These are phyloP conservation scores for Clarias platycephalus DNA, from an alignment of 2,797 vertebrate species.

Conservation along the genomic window DNA sequence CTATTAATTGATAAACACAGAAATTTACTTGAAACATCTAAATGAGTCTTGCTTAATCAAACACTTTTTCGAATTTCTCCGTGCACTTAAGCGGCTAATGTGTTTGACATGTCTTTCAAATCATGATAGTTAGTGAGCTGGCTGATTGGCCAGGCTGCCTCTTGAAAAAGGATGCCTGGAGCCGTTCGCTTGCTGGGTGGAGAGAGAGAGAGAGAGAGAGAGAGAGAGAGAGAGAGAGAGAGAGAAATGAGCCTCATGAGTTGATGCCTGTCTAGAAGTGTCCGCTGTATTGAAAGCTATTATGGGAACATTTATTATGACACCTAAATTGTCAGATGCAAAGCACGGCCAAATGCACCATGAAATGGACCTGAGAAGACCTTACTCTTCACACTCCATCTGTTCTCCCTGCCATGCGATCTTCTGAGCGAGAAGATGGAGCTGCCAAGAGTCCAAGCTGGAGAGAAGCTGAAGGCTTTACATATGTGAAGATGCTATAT, in stretches of 20 bases:
- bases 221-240: not conserved
- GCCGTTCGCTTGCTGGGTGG: constrained; percentile 56
- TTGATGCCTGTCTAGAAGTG: constrained; percentile 50
- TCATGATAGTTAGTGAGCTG: constrained; percentile 59
- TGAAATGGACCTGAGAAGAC: constrained; percentile 57
- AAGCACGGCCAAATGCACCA: constrained; percentile 55
- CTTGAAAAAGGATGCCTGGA: constrained; percentile 61
- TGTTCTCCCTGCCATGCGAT: constrained; percentile 53
- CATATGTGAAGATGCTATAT: constrained; percentile 51
- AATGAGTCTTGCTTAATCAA: constrained; percentile 63
- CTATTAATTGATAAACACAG: constrained; percentile 67
- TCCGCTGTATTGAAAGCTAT: constrained; percentile 54
- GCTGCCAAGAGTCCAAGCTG: constrained; percentile 52
- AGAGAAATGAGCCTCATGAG: constrained; percentile 43
- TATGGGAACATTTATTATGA: constrained; percentile 58
- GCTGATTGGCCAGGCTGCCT: constrained; percentile 62
- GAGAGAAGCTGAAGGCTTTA: constrained; percentile 52
- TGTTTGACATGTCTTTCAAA: constrained; percentile 61
- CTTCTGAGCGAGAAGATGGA: constrained; percentile 44
- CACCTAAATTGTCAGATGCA: constrained; percentile 58
- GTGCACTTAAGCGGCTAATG: constrained; percentile 60
- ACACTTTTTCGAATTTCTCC: constrained; percentile 58
- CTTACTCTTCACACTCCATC: constrained; percentile 58
- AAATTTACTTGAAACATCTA: constrained; percentile 60
- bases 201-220: constrained; percentile 24